Evolutionary conservation across 2,113 vertebrate species (phyloP), one percentile per base, ranked within the genome.

Genomic region (Corynorhinus townsendii): DNA sequence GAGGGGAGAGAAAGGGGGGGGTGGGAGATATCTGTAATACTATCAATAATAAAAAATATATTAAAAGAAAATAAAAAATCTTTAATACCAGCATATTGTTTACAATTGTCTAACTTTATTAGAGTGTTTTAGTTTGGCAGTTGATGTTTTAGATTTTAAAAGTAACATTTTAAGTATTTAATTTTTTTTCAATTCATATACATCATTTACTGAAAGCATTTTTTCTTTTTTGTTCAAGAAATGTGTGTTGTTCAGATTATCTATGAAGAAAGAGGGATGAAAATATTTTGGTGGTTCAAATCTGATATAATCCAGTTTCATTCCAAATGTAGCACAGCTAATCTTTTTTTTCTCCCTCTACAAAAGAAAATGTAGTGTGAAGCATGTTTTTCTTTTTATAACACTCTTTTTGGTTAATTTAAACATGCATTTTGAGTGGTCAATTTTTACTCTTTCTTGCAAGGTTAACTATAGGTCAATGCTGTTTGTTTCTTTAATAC

Each of bases 381-480:
- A 49, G 35, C 10, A 47, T 26, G 54, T 49, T 89, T 86, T 92
- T 3, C 11, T 79, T 82, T 64, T 97, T 95, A 94, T 85, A 76
- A 62, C 75, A 64, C 92, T 76, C 19, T 85, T 86, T 91, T 81
- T 92, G 64, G 7, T 93, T 97, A 86, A 92, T 96, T 97, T 98
- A 97, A 96, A 96, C 96, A 95, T 87, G 40, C 89, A 97, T 95
- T 95, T 97, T 97, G 56, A 82, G 56, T 82, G 93, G 97, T 98
- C 97, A 98, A 79, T 98, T 98, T 98, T 98, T 98, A 95, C 96
- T 97, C 30, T 98, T 98, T 93, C 95, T 97, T 98, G 96, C 59
- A 96, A 98, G 98, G 98, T 99, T 99, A 99, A 99, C 98, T 83
- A 90, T 66, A 89, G 98, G 97, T 98, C 97, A 99, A 90, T 92